Evolutionary conservation across 64 coral and sea anemone genomes (phyloP).

Genomic region (Platygyra sinensis): DNA sequence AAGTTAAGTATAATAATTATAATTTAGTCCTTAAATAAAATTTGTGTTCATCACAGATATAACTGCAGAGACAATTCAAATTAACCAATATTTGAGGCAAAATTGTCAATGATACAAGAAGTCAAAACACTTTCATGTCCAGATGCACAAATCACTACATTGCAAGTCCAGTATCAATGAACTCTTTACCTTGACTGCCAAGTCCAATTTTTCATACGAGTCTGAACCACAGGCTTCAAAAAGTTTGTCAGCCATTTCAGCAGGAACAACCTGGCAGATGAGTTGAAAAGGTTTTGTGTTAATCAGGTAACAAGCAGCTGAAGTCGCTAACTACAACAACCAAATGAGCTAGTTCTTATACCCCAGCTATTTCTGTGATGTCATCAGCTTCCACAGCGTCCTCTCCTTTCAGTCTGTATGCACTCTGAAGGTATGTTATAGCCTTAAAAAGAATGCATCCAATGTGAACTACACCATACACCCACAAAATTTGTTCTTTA

Average conservation of each 20-base stretch:
- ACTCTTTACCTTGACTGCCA: conserved; percentile 53
- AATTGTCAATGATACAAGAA: no score
- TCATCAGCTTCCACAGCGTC: conserved; percentile 49
- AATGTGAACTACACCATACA: not conserved
- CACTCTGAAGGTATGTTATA: conserved; percentile 86
- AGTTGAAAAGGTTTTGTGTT: not conserved
- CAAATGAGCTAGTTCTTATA: not conserved
- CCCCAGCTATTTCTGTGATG: conserved; percentile 78
- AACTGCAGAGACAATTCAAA: no score
- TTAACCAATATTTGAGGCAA: no score
- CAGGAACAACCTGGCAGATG: conserved; percentile 58
- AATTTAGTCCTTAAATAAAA: no score
- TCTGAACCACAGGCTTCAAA: conserved; percentile 68
- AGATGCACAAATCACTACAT: not conserved
- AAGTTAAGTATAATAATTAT: no score
- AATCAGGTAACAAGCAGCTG: not conserved
- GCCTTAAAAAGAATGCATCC: conserved; percentile 38
- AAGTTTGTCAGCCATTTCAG: conserved; percentile 44
- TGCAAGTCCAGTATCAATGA: not conserved
- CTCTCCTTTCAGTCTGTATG: conserved; percentile 76
- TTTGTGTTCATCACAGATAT: no score
- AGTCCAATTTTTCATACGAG: conserved; percentile 73
- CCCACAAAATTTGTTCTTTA: no score
- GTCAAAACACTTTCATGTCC: not conserved
- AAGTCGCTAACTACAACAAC: not conserved